Evolutionary conservation across 2,797 vertebrate genomes (phyloP).

Genomic region (Sebastes itinus): DNA sequence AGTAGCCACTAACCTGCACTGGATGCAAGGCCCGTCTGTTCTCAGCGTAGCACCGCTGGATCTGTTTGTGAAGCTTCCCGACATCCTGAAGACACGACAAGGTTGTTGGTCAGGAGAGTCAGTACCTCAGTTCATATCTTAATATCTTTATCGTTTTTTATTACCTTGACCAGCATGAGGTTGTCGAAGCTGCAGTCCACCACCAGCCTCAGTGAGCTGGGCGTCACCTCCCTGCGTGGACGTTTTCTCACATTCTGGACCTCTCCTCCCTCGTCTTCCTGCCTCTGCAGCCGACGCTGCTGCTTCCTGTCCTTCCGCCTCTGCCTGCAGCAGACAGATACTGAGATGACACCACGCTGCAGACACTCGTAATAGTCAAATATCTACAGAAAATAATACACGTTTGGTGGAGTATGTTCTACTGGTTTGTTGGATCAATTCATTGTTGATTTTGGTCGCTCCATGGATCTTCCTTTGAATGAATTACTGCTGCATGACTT

Average conservation of each 20-base stretch:
- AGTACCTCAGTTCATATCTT: background rate
- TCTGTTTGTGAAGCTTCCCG: conserved; percentile 97
- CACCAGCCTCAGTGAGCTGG: conserved; percentile 87
- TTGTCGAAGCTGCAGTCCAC: conserved; percentile 96
- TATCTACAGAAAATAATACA: background rate
- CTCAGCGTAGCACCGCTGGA: conserved; percentile 96
- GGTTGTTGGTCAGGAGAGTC: background rate
- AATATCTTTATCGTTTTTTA: background rate
- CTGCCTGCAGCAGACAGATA: conserved; percentile 79
- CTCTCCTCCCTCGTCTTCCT: conserved; percentile 74
- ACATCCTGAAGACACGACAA: conserved; percentile 85
- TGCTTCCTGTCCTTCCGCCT: conserved; percentile 92
- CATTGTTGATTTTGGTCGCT: background rate
- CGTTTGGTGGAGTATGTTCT: background rate
- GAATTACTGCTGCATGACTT: background rate
- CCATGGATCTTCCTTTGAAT: background rate
- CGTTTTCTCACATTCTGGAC: conserved; percentile 78
- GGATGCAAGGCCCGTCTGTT: conserved; percentile 91
- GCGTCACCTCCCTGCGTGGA: conserved; percentile 78
- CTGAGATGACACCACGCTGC: background rate
- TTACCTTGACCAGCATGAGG: conserved; percentile 93
- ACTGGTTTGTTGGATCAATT: background rate
- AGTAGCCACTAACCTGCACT: conserved; percentile 84
- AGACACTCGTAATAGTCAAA: background rate
- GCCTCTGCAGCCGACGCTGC: conserved; percentile 89